Conservation (phyloP, 2,888 invertebrate species). For the Lypha dubia region DNA sequence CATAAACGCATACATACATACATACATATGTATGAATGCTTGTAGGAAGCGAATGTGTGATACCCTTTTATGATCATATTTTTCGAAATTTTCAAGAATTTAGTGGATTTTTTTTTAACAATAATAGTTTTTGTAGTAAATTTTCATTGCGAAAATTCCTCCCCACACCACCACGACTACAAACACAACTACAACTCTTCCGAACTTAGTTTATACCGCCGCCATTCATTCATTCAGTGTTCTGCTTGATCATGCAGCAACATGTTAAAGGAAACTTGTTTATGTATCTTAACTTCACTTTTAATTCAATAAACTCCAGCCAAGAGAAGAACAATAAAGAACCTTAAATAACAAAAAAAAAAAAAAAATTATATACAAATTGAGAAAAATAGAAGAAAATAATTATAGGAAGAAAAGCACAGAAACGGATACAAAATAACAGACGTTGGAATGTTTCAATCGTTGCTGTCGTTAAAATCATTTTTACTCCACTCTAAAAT, state of each 20-base stretch:
- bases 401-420: neutral
- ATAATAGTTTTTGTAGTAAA: neutral
- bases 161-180: neutral
- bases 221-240: neutral
- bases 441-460: conserved; percentile 63
- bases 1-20: too few species aligned
- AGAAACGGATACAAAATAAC: conserved; percentile 30
- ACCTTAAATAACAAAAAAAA: conserved; percentile 19
- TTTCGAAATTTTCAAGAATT: neutral
- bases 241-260: conserved; percentile 31
- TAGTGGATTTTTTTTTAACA: neutral
- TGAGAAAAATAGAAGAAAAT: neutral
- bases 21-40: too few species aligned
- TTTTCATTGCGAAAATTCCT: neutral
- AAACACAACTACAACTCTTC: neutral
- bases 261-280: conserved; percentile 40
- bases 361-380: too few species aligned
- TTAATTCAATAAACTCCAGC: conserved; percentile 30
- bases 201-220: conserved; percentile 4
- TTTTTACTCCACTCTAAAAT: conserved; percentile 29
- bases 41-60: too few species aligned
- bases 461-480: conserved; percentile 61
- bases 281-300: conserved; percentile 31
- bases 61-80: too few species aligned
- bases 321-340: conserved; percentile 20